phyloP scores from a whole-genome alignment of 2,888 invertebrate genomes.

The Calliphora vomitoria region DNA sequence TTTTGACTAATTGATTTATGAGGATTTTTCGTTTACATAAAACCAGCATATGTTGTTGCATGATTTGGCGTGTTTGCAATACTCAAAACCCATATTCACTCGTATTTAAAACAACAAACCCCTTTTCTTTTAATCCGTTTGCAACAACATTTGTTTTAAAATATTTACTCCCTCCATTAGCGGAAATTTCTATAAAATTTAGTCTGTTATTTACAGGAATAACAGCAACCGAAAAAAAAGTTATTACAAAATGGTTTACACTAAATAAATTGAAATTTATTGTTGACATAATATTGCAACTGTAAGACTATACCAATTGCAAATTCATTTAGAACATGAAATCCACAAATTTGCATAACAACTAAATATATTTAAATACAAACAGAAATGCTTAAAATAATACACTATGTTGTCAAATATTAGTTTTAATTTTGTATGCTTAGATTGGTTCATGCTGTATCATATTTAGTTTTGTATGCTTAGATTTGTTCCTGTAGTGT shows the following conservation, averaged over 20 bases:
- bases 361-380: not conserved
- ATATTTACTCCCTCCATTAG: constrained; percentile 35
- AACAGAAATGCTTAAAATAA: not conserved
- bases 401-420: not conserved
- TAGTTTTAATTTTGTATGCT: no score
- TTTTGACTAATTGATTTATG: constrained; percentile 74
- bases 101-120: constrained; percentile 20
- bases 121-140: constrained; percentile 50
- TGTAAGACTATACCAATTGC: constrained; percentile 54
- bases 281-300: constrained; percentile 76
- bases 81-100: not conserved
- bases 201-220: constrained; percentile 24
- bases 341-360: constrained; percentile 42
- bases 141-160: constrained; percentile 54
- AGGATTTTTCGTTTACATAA: constrained; percentile 72
- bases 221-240: constrained; percentile 13
- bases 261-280: constrained; percentile 84
- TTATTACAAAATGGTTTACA: constrained; percentile 82
- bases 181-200: constrained; percentile 47
- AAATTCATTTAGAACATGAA: constrained; percentile 63
- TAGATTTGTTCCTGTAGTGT: no score
- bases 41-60: constrained; percentile 69
- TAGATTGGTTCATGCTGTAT: no score
- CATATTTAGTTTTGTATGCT: no score
- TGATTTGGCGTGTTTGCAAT: constrained; percentile 8